These are phyloP conservation scores for Apodemus agrarius DNA, from an alignment of 2,797 vertebrate genomes.

Conservation along the genomic window DNA sequence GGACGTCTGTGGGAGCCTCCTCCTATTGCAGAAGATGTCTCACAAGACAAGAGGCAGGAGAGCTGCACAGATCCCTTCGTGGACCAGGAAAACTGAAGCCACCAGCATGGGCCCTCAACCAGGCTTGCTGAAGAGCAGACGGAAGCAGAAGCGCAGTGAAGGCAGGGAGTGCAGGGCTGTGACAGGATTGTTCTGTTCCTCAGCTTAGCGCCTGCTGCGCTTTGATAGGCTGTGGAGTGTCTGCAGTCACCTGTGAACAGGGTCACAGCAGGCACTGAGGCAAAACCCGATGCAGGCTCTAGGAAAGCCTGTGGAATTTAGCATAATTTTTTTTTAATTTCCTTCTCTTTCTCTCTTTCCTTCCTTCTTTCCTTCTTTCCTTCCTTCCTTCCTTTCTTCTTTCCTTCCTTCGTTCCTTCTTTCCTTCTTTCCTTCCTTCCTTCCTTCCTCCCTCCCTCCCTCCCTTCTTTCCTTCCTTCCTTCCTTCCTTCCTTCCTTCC, in stretches of 20 bases:
- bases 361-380: too few relatives aligned
- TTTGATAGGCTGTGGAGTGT: not conserved
- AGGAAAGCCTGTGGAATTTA: not conserved
- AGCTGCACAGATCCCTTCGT: not conserved
- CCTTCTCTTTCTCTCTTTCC: too few relatives aligned
- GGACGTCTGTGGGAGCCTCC: not conserved
- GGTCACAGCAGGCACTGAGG: not conserved
- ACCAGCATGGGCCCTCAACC: not conserved
- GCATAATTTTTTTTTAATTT: not conserved
- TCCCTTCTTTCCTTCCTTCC: too few relatives aligned
- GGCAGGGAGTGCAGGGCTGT: not conserved
- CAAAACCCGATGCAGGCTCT: not conserved
- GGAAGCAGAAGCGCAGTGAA: not conserved
- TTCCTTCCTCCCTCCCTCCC: accelerated
- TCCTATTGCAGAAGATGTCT: not conserved
- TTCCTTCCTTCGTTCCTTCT: too few relatives aligned
- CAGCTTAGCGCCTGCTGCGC: not conserved
- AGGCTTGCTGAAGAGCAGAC: not conserved
- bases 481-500: accelerated
- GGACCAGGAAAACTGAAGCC: not conserved
- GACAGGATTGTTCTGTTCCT: not conserved
- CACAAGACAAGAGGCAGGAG: not conserved
- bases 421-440: accelerated
- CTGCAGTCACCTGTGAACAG: not conserved
- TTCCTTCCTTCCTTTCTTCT: accelerated